Evolutionary conservation across 2,797 vertebrate genomes (phyloP).

Genomic region (Lacerta agilis): DNA sequence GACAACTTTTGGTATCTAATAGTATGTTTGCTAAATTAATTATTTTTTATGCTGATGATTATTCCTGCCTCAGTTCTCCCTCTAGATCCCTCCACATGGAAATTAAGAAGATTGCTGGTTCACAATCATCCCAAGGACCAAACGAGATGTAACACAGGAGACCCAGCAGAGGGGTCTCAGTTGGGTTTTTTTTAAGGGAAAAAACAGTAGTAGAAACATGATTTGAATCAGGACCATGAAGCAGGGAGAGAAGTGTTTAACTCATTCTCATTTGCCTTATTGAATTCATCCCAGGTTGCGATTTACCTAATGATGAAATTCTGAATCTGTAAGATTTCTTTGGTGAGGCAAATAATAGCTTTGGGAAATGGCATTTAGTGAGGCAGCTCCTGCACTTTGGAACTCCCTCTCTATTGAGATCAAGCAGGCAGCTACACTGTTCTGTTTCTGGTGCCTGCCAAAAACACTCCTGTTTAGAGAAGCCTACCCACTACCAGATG

Average conservation of each 20-base stretch:
- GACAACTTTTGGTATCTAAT: conserved; percentile 46
- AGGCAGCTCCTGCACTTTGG: too few relatives aligned
- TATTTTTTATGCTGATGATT: too few relatives aligned
- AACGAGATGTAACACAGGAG: background rate
- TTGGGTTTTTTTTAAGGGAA: background rate
- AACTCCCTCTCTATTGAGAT: too few relatives aligned
- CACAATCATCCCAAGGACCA: background rate
- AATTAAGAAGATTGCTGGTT: background rate
- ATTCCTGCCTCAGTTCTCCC: rapidly evolving
- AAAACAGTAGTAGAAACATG: too few relatives aligned
- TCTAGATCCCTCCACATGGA: rapidly evolving
- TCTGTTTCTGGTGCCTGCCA: too few relatives aligned
- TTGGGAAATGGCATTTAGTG: background rate
- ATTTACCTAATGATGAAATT: background rate
- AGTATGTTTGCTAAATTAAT: background rate
- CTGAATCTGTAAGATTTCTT: background rate
- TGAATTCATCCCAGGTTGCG: background rate
- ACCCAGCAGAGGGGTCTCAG: background rate
- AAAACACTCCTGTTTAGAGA: too few relatives aligned
- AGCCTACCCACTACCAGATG: too few relatives aligned
- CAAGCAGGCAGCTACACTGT: too few relatives aligned
- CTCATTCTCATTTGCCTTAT: background rate
- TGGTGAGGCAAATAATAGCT: background rate
- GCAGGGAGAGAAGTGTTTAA: background rate
- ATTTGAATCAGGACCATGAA: background rate